Conservation (phyloP, 2,113 vertebrate genomes). For the Ammodytes marinus region DNA sequence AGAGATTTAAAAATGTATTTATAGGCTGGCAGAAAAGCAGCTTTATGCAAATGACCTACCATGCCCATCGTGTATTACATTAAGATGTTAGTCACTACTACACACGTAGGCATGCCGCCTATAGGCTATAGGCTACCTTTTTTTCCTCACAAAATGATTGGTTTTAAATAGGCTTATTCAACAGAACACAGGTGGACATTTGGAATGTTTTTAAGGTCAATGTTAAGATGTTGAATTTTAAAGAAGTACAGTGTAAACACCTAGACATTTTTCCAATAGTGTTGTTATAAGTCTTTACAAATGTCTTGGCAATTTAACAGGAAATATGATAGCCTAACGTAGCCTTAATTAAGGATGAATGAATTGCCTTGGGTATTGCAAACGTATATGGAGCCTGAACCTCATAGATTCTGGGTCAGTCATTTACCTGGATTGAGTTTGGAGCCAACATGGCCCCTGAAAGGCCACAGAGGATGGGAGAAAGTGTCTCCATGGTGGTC, state of each 20-base stretch:
- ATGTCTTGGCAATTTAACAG: background rate
- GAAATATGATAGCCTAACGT: background rate
- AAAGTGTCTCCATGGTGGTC: constrained; percentile 74
- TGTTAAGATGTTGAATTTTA: background rate
- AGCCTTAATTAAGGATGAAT: background rate
- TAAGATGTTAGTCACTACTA: background rate
- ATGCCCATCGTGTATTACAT: background rate
- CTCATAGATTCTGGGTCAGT: background rate
- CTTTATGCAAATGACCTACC: constrained; percentile 32
- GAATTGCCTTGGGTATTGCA: background rate
- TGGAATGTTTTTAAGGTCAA: background rate
- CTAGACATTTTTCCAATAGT: background rate
- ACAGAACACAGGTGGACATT: background rate
- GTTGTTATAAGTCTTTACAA: constrained; percentile 9
- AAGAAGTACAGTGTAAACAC: background rate
- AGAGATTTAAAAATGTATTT: constrained; percentile 78
- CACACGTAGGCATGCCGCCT: too few relatives aligned
- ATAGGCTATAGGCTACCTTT: too few relatives aligned
- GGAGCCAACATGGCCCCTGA: constrained; percentile 15
- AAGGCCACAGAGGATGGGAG: constrained; percentile 58
- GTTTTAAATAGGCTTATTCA: background rate
- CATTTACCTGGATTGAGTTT: background rate
- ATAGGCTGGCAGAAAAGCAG: constrained; percentile 68
- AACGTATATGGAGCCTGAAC: constrained; percentile 17
- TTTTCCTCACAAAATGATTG: background rate